Conservation (phyloP, 2,888 invertebrate species). For the Chrysomela aeneicollis region DNA sequence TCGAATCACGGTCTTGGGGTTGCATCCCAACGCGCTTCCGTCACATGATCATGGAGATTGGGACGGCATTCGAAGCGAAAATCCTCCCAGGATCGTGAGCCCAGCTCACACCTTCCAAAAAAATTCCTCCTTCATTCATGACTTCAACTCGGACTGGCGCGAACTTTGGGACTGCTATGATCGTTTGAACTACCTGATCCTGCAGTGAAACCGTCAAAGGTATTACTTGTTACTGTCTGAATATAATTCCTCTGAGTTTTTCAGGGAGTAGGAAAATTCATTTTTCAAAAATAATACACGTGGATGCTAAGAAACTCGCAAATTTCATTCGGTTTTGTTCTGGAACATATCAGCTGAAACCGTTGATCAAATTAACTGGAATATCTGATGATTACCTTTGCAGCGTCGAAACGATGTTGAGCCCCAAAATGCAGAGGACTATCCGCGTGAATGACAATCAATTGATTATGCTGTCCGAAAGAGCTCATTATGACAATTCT, state of each 20-base stretch:
- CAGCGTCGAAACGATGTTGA: conserved; percentile 66
- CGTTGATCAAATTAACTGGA: no score
- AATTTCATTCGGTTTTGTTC: no score
- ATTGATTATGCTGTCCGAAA: conserved; percentile 82
- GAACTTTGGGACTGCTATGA: neutral
- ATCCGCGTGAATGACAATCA: conserved; percentile 87
- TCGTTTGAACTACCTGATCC: neutral
- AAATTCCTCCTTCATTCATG: conserved; percentile 13
- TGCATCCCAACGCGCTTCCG: conserved; percentile 21
- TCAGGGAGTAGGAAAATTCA: no score
- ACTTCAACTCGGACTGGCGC: neutral
- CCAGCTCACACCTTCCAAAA: neutral
- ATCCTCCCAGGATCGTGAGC: neutral
- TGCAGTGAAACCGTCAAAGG: neutral
- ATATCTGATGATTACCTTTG: neutral
- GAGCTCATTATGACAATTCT: conserved; percentile 86
- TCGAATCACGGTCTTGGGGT: conserved; percentile 24
- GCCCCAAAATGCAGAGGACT: conserved; percentile 86
- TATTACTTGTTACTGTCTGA: neutral
- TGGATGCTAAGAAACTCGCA: no score
- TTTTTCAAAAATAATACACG: no score
- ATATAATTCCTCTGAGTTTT: neutral
- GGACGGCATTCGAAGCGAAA: neutral
- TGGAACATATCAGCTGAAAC: no score
- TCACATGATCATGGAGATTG: conserved; percentile 30